phyloP scores from a whole-genome alignment of 2,888 invertebrate species.

The Theretra japonica region DNA sequence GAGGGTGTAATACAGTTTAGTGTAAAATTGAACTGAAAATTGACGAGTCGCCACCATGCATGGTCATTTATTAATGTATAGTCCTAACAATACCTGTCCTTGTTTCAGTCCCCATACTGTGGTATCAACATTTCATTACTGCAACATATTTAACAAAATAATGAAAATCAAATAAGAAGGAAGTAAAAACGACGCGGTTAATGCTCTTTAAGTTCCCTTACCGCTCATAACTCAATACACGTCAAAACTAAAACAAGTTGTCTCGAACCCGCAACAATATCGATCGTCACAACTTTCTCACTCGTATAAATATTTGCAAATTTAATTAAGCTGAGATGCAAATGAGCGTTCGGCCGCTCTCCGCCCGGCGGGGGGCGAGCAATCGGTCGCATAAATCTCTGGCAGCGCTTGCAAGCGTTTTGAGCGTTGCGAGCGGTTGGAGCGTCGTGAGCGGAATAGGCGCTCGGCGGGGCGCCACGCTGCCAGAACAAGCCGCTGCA shows the following conservation, averaged over 20 bases:
- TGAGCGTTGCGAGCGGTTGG: constrained; percentile 6
- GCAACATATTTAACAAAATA: too few relatives aligned
- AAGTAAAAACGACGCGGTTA: too few relatives aligned
- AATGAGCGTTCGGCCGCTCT: constrained; percentile 2
- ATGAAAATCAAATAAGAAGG: too few relatives aligned
- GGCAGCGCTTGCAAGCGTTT: constrained; percentile 11
- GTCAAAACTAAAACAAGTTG: background rate
- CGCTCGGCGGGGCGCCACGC: constrained; percentile 18
- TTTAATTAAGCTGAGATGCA: constrained; percentile 17
- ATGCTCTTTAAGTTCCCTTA: background rate
- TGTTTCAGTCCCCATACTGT: too few relatives aligned
- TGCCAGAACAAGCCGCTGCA: background rate
- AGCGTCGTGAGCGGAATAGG: background rate
- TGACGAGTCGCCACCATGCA: too few relatives aligned
- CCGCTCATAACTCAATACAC: background rate
- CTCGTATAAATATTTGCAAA: constrained; percentile 23
- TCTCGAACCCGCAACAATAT: background rate
- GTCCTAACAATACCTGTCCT: too few relatives aligned
- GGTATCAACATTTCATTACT: too few relatives aligned
- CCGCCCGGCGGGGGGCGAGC: background rate
- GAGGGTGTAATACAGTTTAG: too few relatives aligned
- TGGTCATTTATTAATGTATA: too few relatives aligned
- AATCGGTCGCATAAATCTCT: constrained; percentile 15
- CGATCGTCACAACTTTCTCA: constrained; percentile 15
- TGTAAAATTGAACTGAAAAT: too few relatives aligned